Conservation (phyloP, 2,113 vertebrate species). For the Syrmaticus mikado region DNA sequence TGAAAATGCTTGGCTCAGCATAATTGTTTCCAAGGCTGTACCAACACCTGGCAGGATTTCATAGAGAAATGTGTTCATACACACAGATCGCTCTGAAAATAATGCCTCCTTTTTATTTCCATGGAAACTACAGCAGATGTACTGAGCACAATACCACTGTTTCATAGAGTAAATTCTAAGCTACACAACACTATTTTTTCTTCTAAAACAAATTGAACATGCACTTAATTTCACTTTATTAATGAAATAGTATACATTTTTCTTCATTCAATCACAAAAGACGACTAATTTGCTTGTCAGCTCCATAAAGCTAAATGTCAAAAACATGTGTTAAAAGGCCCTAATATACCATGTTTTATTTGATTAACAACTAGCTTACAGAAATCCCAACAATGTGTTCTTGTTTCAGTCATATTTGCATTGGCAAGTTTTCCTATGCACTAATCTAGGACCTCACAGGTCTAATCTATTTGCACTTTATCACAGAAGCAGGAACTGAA, state of each 20-base stretch:
- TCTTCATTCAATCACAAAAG: conserved; percentile 64
- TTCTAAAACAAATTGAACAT: not conserved
- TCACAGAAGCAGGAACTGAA: conserved; percentile 71
- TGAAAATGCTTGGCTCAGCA: not conserved
- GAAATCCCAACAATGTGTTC: conserved; percentile 77
- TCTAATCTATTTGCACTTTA: conserved; percentile 77
- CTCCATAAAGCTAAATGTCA: conserved; percentile 66
- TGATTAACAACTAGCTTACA: conserved; percentile 80
- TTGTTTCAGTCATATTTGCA: conserved; percentile 79
- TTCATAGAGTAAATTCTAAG: not conserved
- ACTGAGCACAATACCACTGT: not conserved
- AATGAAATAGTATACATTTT: conserved; percentile 54
- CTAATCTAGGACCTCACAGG: conserved; percentile 68
- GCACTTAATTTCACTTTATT: conserved; percentile 50
- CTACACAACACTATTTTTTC: not conserved
- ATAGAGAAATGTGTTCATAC: not conserved
- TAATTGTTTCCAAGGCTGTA: not conserved
- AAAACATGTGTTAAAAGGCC: conserved; percentile 76
- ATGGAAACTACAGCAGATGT: not conserved
- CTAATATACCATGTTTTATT: conserved; percentile 74
- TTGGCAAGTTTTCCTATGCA: conserved; percentile 67
- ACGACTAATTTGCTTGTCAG: conserved; percentile 77
- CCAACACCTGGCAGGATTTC: not conserved
- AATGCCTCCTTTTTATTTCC: not conserved
- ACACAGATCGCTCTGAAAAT: not conserved